Conservation (phyloP, 2,888 invertebrate species). For the Lottia scabra region DNA sequence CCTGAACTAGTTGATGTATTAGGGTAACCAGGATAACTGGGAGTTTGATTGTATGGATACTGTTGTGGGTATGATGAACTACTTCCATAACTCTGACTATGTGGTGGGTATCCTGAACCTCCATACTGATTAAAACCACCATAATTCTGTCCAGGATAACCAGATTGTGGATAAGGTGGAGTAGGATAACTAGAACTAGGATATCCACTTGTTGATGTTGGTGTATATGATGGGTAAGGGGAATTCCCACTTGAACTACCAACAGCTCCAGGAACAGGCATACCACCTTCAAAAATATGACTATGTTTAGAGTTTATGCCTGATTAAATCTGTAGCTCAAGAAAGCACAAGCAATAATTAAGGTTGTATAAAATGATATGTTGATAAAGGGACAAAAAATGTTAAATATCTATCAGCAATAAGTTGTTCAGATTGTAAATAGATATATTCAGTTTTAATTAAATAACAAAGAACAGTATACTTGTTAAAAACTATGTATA, state of each 20-base stretch:
- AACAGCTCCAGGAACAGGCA: slow-evolving; percentile 20
- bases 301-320: too few relatives aligned
- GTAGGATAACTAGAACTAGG: slow-evolving; percentile 7
- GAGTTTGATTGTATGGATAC: background rate
- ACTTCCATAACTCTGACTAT: background rate
- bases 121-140: background rate
- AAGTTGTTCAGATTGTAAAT: too few relatives aligned
- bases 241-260: slow-evolving; percentile 28
- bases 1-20: too few relatives aligned
- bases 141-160: slow-evolving; percentile 8
- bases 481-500: too few relatives aligned
- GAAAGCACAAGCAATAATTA: too few relatives aligned
- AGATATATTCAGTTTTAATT: too few relatives aligned
- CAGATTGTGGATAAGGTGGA: slow-evolving; percentile 34
- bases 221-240: slow-evolving; percentile 27
- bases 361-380: too few relatives aligned
- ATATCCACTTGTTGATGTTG: background rate
- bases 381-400: too few relatives aligned
- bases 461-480: too few relatives aligned
- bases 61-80: background rate
- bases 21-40: too few relatives aligned
- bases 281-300: background rate
- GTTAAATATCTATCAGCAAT: too few relatives aligned
- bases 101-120: background rate
- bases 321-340: too few relatives aligned